Percentiles rank a stretch among this genome's conserved stretches.
Conservation (phyloP, 1,140 invertebrate species). For the Diplogasteroides magnus region DNA sequence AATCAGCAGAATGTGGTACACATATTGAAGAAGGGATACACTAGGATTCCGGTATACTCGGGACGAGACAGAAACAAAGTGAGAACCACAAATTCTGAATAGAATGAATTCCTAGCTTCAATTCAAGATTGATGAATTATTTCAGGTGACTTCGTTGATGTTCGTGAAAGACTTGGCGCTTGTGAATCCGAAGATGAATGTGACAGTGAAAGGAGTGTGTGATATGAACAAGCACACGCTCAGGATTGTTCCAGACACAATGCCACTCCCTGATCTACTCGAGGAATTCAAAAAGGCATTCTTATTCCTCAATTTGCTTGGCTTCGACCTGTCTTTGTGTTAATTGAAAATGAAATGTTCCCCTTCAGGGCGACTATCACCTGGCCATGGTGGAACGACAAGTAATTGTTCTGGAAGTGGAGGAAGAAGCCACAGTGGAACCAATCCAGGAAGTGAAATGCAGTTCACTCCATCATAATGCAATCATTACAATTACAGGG, state of each 20-base stretch:
- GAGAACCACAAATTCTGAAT: not conserved
- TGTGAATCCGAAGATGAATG: constrained; percentile 86
- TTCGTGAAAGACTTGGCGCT: constrained; percentile 96
- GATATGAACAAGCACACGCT: constrained; percentile 92
- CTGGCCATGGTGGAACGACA: constrained; percentile 40
- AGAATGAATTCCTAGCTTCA: not conserved
- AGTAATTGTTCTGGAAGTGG: too few relatives aligned
- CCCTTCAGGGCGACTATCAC: constrained; percentile 51
- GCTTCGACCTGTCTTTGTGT: not conserved
- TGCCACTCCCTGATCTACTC: constrained; percentile 86
- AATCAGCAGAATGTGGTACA: constrained; percentile 74
- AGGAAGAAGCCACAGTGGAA: too few relatives aligned
- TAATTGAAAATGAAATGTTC: too few relatives aligned
- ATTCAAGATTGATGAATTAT: constrained; percentile 63
- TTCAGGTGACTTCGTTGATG: constrained; percentile 64
- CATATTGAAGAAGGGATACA: constrained; percentile 86
- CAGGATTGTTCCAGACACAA: constrained; percentile 91
- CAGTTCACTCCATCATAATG: not conserved
- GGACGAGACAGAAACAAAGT: constrained; percentile 66
- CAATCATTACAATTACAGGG: too few relatives aligned
- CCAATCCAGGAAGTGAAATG: not conserved
- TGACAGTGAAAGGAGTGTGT: constrained; percentile 79
- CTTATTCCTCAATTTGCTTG: not conserved
- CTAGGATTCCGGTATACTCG: constrained; percentile 81
- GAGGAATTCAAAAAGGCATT: constrained; percentile 84